These are phyloP conservation scores for Trematomus bernacchii DNA, from an alignment of 2,797 vertebrate genomes.

Conservation along the genomic window DNA sequence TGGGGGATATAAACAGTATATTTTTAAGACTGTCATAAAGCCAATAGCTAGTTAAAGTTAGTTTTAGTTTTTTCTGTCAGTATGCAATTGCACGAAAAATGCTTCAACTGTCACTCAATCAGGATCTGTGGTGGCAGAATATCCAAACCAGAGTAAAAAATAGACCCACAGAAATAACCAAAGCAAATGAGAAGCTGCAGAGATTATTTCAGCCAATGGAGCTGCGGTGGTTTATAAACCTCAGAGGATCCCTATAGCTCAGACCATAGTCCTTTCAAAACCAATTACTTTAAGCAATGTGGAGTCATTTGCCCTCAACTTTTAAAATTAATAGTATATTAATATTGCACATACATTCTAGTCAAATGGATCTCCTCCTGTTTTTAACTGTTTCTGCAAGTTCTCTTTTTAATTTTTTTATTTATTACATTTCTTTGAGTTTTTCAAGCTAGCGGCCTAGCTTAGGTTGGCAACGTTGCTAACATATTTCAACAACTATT, in stretches of 20 bases:
- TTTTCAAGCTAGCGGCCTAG: background rate
- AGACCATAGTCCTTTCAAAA: slow-evolving; percentile 18
- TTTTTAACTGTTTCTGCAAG: background rate
- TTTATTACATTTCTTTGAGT: background rate
- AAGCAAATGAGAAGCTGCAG: slow-evolving; percentile 33
- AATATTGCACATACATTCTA: background rate
- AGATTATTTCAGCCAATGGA: slow-evolving; percentile 51
- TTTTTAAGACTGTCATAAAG: slow-evolving; percentile 2
- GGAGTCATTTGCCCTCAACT: background rate
- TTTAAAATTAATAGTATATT: background rate
- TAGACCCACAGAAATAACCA: slow-evolving; percentile 36
- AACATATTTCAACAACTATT: background rate
- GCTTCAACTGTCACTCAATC: slow-evolving; percentile 53
- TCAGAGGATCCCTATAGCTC: slow-evolving; percentile 10
- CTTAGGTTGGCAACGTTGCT: background rate
- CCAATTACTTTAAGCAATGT: slow-evolving; percentile 23
- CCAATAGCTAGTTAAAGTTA: slow-evolving; percentile 18
- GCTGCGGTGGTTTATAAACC: slow-evolving; percentile 24
- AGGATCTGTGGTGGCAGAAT: slow-evolving; percentile 29
- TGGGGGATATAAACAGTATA: slow-evolving; percentile 6
- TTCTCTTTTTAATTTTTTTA: background rate
- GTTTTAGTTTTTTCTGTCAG: background rate
- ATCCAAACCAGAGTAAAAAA: slow-evolving; percentile 16
- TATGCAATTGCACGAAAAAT: slow-evolving; percentile 4
- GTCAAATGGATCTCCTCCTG: background rate